A percentile compares a stretch with the other conserved stretches of the same genome.
These are phyloP conservation scores for Psittacula cyanocephala DNA, from an alignment of 2,113 vertebrate species.

Conservation along the genomic window DNA sequence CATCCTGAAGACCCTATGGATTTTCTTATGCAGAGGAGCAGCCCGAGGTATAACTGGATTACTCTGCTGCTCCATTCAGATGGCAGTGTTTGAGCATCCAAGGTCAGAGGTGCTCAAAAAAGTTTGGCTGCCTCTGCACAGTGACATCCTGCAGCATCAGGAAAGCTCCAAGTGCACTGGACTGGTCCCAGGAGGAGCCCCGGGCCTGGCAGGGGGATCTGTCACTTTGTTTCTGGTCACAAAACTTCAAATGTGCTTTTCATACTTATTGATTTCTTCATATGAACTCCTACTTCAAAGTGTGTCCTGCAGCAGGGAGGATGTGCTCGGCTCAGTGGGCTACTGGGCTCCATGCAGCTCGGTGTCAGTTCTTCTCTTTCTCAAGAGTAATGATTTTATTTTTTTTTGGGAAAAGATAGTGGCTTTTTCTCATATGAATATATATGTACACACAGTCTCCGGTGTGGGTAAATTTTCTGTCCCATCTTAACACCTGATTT, in stretches of 20 bases:
- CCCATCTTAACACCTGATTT: constrained; percentile 49
- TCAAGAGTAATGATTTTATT: neutral
- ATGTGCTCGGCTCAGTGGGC: neutral
- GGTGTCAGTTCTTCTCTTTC: neutral
- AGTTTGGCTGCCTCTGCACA: neutral
- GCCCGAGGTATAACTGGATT: neutral
- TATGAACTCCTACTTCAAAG: constrained; percentile 40
- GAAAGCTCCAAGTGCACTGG: neutral
- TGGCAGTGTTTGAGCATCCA: neutral
- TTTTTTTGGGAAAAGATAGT: fast-evolving
- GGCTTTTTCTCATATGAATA: neutral
- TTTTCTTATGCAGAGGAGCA: neutral
- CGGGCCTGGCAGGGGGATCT: neutral
- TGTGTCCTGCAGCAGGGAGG: constrained; percentile 17
- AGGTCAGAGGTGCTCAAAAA: neutral
- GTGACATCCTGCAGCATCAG: neutral
- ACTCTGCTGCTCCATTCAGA: neutral
- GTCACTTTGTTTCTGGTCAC: constrained; percentile 16
- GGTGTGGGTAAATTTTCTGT: constrained; percentile 38
- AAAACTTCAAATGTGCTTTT: constrained; percentile 29
- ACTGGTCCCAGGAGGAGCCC: neutral
- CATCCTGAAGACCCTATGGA: neutral
- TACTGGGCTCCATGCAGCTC: constrained; percentile 15
- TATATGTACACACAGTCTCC: neutral
- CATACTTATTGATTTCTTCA: constrained; percentile 33